A percentile compares a stretch with the other conserved stretches of the same genome.
These are phyloP conservation scores for Petromus typicus DNA, from an alignment of 2,113 vertebrate species.

Conservation along the genomic window DNA sequence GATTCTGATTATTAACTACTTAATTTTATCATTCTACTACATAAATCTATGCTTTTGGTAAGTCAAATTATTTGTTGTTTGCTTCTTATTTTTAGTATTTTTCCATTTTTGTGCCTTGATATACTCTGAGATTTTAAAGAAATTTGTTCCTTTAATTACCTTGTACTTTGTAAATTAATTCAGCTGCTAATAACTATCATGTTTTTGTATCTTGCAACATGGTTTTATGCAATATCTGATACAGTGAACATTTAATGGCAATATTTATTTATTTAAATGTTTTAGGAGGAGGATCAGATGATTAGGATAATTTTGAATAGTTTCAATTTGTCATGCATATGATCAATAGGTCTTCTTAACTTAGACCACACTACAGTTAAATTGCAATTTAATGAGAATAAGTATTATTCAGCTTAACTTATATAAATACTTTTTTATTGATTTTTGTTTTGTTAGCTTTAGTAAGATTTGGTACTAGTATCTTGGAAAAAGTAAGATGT, in stretches of 20 bases:
- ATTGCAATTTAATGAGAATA: not conserved
- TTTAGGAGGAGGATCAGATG: not conserved
- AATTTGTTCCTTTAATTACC: not conserved
- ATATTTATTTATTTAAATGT: not conserved
- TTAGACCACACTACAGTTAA: not conserved
- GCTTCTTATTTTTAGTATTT: not conserved
- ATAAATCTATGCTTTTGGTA: not conserved
- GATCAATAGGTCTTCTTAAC: not conserved
- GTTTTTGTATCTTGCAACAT: not conserved
- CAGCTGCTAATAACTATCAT: not conserved
- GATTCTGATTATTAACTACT: not conserved
- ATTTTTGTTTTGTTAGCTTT: constrained; percentile 44
- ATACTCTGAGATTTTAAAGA: not conserved
- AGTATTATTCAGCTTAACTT: not conserved
- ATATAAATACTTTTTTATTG: not conserved
- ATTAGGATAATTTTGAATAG: not conserved
- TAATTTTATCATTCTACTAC: not conserved
- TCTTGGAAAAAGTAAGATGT: not conserved
- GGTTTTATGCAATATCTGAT: not conserved
- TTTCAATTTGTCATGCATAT: not conserved
- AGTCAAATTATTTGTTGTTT: not conserved
- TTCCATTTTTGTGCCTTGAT: not conserved
- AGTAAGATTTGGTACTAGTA: not conserved
- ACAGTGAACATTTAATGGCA: not conserved
- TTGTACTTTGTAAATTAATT: not conserved